Evolutionary conservation across 2,888 invertebrate genomes (phyloP), one percentile per base, ranked within the genome.

Genomic region (Philaethria dido): DNA sequence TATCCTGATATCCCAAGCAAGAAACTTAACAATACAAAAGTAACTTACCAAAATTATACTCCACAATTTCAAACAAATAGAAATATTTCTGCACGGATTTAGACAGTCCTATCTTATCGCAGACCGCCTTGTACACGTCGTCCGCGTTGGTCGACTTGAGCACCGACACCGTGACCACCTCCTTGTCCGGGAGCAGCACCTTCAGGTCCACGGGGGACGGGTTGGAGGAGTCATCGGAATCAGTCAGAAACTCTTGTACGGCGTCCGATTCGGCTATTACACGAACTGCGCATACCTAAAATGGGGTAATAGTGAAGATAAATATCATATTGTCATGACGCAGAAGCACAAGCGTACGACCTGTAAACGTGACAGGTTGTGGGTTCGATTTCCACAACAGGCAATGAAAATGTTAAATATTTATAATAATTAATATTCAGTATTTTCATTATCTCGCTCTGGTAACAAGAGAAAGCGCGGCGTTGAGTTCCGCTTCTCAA

Each of bases 211-310:
- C 96, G 36, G 95, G 95, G n/a, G 95, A 94, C 33, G 95, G 94
- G 77, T 95, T 95, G 20, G 95, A 94, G 69, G 97, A 96, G 81
- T 97, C 97, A 74, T 98, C 98, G 1, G 96, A 95, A 79, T 98
- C 98, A 5, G 98, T 98, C 16, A 99, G 94, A 92, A 99, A 99
- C 86, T 99, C 99, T 89, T 99, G 99, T 87, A 99, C 98, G 2
- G 98, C 95, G 82, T 99, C 99, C 78, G 97, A 97, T 84, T 99
- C 99, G 0, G 99, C 99, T 80, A 99, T 99, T 36, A 99, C 99
- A 45, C 99, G 94, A 16, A 99, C 98, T 8, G 99, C 98, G 92
- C 99, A 99, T 0, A 99, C 97, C 89, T 93, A 76, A 13, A 60
- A 61, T 14, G 47, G 13, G 16, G 6, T 6, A 42, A 14, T 4